Evolutionary conservation across 1,140 invertebrate species (phyloP).

Genomic region (Dendroctonus ponderosae): DNA sequence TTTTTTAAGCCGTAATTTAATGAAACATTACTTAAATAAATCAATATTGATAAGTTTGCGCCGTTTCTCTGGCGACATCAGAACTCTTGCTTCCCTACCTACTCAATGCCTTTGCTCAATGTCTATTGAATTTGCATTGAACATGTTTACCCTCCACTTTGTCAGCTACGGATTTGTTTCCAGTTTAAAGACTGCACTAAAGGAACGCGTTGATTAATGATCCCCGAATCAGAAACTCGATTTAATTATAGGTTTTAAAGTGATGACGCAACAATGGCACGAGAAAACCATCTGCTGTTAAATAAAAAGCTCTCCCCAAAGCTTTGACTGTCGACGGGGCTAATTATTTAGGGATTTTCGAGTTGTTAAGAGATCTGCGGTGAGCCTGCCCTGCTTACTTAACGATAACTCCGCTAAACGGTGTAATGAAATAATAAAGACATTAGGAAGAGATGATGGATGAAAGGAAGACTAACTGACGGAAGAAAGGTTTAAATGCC

Average conservation of each 20-base stretch:
- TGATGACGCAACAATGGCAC: slow-evolving; percentile 24
- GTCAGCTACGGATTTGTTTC: too few relatives aligned
- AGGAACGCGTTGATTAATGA: slow-evolving; percentile 18
- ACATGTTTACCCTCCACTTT: too few relatives aligned
- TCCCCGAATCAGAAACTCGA: slow-evolving; percentile 3
- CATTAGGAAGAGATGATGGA: too few relatives aligned
- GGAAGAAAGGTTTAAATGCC: slow-evolving; percentile 1
- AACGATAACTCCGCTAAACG: slow-evolving; percentile 2
- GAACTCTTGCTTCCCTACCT: too few relatives aligned
- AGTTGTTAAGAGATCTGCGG: slow-evolving; percentile 18
- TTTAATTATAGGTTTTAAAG: slow-evolving; percentile 22
- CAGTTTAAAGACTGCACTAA: slow-evolving; percentile 6
- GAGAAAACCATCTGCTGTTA: slow-evolving; percentile 24
- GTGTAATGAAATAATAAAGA: background rate
- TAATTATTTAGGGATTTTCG: slow-evolving; percentile 16
- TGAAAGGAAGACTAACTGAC: too few relatives aligned
- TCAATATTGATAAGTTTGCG: too few relatives aligned
- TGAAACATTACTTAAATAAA: too few relatives aligned
- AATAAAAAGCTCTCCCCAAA: slow-evolving; percentile 18
- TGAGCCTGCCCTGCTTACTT: background rate
- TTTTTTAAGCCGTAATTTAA: too few relatives aligned
- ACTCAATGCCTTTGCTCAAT: too few relatives aligned
- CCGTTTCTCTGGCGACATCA: too few relatives aligned
- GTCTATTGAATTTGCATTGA: too few relatives aligned
- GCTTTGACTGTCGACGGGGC: slow-evolving; percentile 13